A percentile compares a stretch with the other conserved stretches of the same genome.
These are phyloP conservation scores for Pangasius larnaudii DNA, from an alignment of 2,797 vertebrate genomes.

Conservation along the genomic window DNA sequence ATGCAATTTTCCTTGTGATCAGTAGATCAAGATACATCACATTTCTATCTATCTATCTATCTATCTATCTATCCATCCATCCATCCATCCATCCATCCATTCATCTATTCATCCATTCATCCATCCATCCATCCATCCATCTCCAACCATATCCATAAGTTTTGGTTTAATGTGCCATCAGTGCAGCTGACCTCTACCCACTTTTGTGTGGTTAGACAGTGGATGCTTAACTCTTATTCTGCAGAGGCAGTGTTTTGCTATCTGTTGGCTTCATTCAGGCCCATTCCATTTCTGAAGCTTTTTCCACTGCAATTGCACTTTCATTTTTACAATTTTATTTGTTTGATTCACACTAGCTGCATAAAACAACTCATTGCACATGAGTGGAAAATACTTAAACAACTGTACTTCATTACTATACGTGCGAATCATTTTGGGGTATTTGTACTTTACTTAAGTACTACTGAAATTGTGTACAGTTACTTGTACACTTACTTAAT, in stretches of 20 bases:
- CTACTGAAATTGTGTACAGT: neutral
- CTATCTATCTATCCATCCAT: too few relatives aligned
- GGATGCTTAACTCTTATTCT: neutral
- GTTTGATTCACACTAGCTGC: neutral
- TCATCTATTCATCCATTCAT: too few relatives aligned
- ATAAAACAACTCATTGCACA: neutral
- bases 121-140: too few relatives aligned
- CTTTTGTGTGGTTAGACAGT: neutral
- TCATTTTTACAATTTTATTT: too few relatives aligned
- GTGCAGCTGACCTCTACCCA: neutral
- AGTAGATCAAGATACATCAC: too few relatives aligned
- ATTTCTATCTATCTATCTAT: too few relatives aligned
- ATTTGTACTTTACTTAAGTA: neutral
- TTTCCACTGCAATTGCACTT: too few relatives aligned
- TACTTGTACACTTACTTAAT: neutral
- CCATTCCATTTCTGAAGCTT: neutral
- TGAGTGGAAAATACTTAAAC: neutral
- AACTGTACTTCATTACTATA: neutral
- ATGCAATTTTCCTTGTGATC: too few relatives aligned
- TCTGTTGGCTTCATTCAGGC: neutral
- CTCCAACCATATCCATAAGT: too few relatives aligned
- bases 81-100: too few relatives aligned
- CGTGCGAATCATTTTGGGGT: neutral
- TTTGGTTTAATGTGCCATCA: too few relatives aligned
- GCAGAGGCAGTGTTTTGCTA: neutral